Conservation (phyloP, 2,888 invertebrate genomes). For the Hololepta plana region DNA sequence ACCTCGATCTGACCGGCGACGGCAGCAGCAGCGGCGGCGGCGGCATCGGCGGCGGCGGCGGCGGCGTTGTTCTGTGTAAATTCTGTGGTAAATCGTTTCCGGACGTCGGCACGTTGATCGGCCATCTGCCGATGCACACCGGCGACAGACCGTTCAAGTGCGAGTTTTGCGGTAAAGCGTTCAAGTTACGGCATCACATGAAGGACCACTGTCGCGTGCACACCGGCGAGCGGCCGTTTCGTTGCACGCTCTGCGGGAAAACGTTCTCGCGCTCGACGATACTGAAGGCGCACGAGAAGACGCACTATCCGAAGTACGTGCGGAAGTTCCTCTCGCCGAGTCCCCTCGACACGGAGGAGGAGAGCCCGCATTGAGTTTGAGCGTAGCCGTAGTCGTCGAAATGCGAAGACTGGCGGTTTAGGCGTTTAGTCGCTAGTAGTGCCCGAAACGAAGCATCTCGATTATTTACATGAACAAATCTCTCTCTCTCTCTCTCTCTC, state of each 20-base stretch:
- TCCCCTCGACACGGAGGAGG: conserved; percentile 68
- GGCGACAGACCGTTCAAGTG: conserved; percentile 85
- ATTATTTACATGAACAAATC: no score
- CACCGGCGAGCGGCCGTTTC: conserved; percentile 79
- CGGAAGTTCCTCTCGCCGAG: conserved; percentile 77
- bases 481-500: no score
- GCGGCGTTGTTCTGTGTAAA: conserved; percentile 66
- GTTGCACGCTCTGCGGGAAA: conserved; percentile 77
- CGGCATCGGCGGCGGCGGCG: conserved; percentile 30
- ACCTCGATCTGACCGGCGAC: conserved; percentile 39
- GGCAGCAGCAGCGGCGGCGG: conserved; percentile 35
- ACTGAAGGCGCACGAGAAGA: conserved; percentile 83
- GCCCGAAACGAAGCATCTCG: no score
- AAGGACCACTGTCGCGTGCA: conserved; percentile 88
- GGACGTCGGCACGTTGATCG: conserved; percentile 72
- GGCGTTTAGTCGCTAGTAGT: no score
- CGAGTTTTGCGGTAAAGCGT: conserved; percentile 87
- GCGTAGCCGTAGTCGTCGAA: no score
- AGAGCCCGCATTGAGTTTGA: conserved; percentile 58
- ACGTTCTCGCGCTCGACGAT: conserved; percentile 83
- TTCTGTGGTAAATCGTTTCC: conserved; percentile 87
- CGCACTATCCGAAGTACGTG: conserved; percentile 82
- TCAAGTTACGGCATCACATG: conserved; percentile 84
- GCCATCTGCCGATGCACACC: conserved; percentile 76
- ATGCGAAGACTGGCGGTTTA: no score